Evolutionary conservation across 92 coral and sea anemone genomes (phyloP).

Genomic region (Meandrina meandrites): DNA sequence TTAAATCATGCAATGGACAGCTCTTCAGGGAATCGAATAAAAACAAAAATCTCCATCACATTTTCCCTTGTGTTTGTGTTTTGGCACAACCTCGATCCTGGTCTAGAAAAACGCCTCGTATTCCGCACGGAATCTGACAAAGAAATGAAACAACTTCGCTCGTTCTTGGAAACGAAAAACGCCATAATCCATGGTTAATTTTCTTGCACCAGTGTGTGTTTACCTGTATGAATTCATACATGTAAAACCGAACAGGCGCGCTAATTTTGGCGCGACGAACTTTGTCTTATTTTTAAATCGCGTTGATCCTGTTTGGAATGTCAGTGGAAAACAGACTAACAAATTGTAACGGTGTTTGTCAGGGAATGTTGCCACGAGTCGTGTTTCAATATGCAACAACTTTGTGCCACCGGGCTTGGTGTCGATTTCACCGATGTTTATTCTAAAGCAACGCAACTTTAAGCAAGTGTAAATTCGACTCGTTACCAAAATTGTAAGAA

Average conservation of each 20-base stretch:
- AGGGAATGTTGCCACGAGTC: conserved; percentile 19
- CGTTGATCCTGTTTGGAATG: conserved; percentile 12
- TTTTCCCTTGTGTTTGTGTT: neutral
- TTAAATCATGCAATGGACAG: neutral
- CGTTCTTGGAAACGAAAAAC: neutral
- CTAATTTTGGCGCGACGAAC: conserved; percentile 23
- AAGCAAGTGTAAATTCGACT: conserved; percentile 24
- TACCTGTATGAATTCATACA: conserved; percentile 4
- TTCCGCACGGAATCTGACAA: neutral
- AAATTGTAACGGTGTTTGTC: conserved; percentile 35
- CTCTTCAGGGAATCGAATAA: conserved; percentile 32
- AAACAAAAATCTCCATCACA: conserved; percentile 1
- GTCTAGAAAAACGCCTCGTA: neutral
- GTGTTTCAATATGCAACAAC: conserved; percentile 33
- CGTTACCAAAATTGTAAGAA: neutral
- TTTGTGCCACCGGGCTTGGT: conserved; percentile 25
- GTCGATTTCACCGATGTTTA: conserved; percentile 37
- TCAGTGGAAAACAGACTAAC: conserved; percentile 17
- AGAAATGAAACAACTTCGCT: neutral
- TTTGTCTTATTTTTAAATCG: neutral
- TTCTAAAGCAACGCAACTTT: conserved; percentile 1
- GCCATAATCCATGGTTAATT: conserved; percentile 11
- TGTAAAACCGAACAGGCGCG: conserved; percentile 1
- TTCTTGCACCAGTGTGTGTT: conserved; percentile 7
- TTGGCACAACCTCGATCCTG: neutral